Evolutionary conservation across 2,888 invertebrate species (phyloP), one percentile per base, ranked within the genome.

Genomic region (Dilophus febrilis): DNA sequence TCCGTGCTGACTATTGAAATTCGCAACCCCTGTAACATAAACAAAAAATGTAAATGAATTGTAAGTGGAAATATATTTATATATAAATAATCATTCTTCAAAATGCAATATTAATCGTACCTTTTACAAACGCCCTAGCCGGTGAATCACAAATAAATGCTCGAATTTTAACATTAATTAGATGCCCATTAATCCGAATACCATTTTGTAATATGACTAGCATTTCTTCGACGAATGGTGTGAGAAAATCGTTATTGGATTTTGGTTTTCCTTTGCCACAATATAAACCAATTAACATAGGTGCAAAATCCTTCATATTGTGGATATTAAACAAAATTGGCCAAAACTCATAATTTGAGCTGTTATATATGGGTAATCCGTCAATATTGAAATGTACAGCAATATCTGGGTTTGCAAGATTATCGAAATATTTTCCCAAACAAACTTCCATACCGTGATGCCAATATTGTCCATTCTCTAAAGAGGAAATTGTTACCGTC

Each of bases 1-100:
- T n/a, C n/a, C n/a, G n/a, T n/a, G n/a, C n/a, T n/a, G n/a, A 48
- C 37, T 44, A 46, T 14, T 38, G 37, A 37, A 46, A 48, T 26
- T 45, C 45, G 14, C 46, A 40, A 40, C 45, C n/a, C n/a, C n/a
- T n/a, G n/a, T 36, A 13, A 42, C 34, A 36, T 47, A 22, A 22
- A 35, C 19, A 4, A 18, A 18, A 6, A 22, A 19, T 10, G 35
- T 35, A 12, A 19, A 19, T 35, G 16, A 3, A 35, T 2, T 22
- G 13, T 34, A 34, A 3, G 13, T 22, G 3, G 12, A n/a, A 33
- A 33, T 10, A 6, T 34, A 11, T 11, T n/a, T 22, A 22, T 18
- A n/a, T 2, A 8, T 34, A 34, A 13, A 14, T 7, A 3, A 22
- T 22, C 22, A 13, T 35, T 12, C 3, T 19, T 10, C 6, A 12